Evolutionary conservation across 2,113 vertebrate species (phyloP).

Genomic region (Galeopterus variegatus): DNA sequence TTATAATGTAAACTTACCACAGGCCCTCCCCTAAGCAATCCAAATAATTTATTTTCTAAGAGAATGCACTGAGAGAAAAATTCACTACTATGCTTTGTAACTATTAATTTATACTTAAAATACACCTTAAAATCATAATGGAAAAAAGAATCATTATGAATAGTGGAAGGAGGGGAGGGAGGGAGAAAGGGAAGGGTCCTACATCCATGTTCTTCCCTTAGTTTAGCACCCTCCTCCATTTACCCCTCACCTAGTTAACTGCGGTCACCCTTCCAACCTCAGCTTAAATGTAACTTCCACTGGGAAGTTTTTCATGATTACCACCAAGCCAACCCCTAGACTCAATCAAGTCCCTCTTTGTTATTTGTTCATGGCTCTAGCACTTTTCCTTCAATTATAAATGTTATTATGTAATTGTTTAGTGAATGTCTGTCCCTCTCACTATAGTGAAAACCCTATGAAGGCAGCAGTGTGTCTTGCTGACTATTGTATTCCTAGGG

Average conservation of each 20-base stretch:
- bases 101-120: constrained; percentile 30
- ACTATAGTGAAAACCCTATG: neutral
- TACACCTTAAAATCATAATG: constrained; percentile 16
- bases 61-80: constrained; percentile 9
- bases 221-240: neutral
- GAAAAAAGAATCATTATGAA: constrained; percentile 41
- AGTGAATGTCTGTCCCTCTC: neutral
- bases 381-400: constrained; percentile 27
- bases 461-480: neutral
- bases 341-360: neutral
- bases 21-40: neutral
- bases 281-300: constrained; percentile 29
- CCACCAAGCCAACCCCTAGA: neutral
- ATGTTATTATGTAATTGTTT: constrained; percentile 15
- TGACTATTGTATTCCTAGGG: neutral
- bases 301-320: constrained; percentile 24
- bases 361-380: neutral
- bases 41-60: neutral
- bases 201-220: neutral
- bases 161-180: neutral
- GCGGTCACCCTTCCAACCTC: constrained; percentile 37
- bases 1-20: neutral
- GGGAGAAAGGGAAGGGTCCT: neutral
- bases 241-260: neutral
- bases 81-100: neutral